phyloP scores from a whole-genome alignment of 2,888 invertebrate species.

The Anaspis maculata region DNA sequence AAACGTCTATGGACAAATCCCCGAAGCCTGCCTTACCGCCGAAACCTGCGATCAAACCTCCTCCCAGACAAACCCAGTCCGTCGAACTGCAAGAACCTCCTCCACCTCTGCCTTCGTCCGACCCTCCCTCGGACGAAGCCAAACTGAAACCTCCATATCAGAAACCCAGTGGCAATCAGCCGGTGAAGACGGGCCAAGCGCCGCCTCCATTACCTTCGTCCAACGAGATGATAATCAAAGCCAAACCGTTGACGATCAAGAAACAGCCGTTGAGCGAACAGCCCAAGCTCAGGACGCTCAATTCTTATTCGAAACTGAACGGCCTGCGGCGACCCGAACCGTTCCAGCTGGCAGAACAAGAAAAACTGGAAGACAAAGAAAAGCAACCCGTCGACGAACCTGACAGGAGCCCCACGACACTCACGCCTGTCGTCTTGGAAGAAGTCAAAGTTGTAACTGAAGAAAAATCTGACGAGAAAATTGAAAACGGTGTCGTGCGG shows the following conservation, averaged over 20 bases:
- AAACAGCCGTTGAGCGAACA: slow-evolving; percentile 77
- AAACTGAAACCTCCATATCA: slow-evolving; percentile 17
- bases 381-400: no score
- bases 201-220: slow-evolving; percentile 18
- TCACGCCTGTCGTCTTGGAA: no score
- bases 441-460: no score
- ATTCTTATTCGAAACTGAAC: slow-evolving; percentile 46
- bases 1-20: slow-evolving; percentile 48
- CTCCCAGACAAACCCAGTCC: slow-evolving; percentile 44
- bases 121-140: slow-evolving; percentile 32
- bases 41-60: slow-evolving; percentile 65
- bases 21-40: slow-evolving; percentile 74
- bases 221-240: slow-evolving; percentile 54
- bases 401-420: no score
- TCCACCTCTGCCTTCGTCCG: slow-evolving; percentile 42
- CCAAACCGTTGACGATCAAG: slow-evolving; percentile 74
- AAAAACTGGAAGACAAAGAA: no score
- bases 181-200: no score
- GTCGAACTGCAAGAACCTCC: slow-evolving; percentile 31
- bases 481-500: no score
- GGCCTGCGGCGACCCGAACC: slow-evolving; percentile 68
- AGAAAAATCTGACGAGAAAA: slow-evolving; percentile 9
- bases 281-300: slow-evolving; percentile 59
- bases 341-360: no score
- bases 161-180: no score